Conservation (phyloP, 2,888 invertebrate genomes). For the Polymixis flavicincta region DNA sequence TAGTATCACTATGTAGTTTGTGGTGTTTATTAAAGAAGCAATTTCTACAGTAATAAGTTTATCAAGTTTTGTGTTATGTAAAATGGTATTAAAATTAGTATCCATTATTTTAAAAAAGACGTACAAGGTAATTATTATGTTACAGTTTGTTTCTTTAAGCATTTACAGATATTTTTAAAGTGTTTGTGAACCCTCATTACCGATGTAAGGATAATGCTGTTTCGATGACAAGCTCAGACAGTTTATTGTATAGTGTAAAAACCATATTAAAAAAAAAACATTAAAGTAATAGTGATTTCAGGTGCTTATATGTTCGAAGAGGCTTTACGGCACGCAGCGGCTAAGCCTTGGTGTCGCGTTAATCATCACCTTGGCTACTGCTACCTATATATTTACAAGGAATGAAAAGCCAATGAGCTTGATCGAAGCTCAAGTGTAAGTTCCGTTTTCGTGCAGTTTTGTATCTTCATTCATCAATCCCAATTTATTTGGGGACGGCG, state of each 20-base stretch:
- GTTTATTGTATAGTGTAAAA: not conserved
- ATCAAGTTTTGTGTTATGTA: not conserved
- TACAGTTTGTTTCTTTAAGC: not conserved
- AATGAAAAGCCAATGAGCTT: not conserved
- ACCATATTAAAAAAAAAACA: too few relatives aligned
- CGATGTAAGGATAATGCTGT: not conserved
- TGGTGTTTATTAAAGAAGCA: slow-evolving; percentile 7
- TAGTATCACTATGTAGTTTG: too few relatives aligned
- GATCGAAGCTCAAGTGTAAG: slow-evolving; percentile 25
- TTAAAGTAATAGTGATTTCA: slow-evolving; percentile 13
- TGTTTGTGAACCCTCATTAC: not conserved
- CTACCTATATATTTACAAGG: not conserved
- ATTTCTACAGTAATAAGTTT: slow-evolving; percentile 9
- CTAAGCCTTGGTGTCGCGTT: not conserved
- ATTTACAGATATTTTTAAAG: not conserved
- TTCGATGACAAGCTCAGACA: not conserved
- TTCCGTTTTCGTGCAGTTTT: not conserved
- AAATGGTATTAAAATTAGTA: slow-evolving; percentile 15
- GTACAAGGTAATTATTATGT: slow-evolving; percentile 11
- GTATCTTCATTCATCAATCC: not conserved
- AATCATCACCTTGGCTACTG: not conserved
- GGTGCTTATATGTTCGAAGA: slow-evolving; percentile 26
- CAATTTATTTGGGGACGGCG: too few relatives aligned
- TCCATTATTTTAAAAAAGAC: slow-evolving; percentile 20
- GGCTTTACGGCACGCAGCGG: slow-evolving; percentile 6